These are phyloP conservation scores for Venusia cambrica DNA, from an alignment of 2,888 invertebrate species.

Conservation along the genomic window DNA sequence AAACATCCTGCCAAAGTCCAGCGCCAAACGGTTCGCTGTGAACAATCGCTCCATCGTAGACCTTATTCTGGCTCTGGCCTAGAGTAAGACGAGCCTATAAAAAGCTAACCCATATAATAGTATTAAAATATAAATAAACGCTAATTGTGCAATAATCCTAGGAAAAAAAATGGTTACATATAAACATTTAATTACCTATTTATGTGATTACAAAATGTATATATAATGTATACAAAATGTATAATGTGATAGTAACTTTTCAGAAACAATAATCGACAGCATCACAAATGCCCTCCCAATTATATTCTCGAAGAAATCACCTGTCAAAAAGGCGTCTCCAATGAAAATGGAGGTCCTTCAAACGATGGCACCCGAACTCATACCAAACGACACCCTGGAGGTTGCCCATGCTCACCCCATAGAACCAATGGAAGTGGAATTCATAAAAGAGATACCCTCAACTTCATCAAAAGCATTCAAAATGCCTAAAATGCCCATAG, in stretches of 20 bases:
- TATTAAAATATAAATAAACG: no score
- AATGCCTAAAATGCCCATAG: conserved; percentile 68
- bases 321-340: conserved; percentile 48
- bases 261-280: conserved; percentile 64
- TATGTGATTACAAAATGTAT: not conserved
- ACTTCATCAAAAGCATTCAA: conserved; percentile 39
- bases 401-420: conserved; percentile 27
- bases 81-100: no score
- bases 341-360: conserved; percentile 56
- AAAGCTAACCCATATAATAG: no score
- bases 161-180: no score
- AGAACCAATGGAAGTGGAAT: conserved; percentile 15
- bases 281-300: conserved; percentile 64
- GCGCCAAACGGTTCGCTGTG: no score
- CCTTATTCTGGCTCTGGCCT: no score
- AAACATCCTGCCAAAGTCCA: no score
- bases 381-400: conserved; percentile 48
- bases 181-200: no score
- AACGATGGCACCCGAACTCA: conserved; percentile 56
- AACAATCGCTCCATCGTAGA: no score
- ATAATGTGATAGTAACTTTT: conserved; percentile 20
- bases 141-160: no score
- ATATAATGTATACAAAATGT: not conserved
- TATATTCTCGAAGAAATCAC: conserved; percentile 47
- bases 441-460: conserved; percentile 28